Evolutionary conservation across 2,888 invertebrate genomes (phyloP).

Genomic region (Apocheima hispidaria): DNA sequence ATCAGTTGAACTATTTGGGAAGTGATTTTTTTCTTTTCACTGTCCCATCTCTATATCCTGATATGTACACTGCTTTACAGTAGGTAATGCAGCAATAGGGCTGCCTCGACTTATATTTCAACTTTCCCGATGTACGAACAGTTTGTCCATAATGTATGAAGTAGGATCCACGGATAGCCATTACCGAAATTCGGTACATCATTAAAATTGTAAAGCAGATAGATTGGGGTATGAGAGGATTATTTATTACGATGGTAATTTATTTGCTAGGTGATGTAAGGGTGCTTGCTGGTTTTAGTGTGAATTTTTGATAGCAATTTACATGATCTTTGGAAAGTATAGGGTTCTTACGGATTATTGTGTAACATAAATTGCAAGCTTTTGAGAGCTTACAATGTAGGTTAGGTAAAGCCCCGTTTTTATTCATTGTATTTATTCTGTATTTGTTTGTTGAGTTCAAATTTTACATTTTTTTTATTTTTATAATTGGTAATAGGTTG

Average conservation of each 20-base stretch:
- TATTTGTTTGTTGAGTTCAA: too few species aligned
- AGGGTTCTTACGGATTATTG: too few species aligned
- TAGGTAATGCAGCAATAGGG: slow-evolving; percentile 15
- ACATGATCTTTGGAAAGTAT: too few species aligned
- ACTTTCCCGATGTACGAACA: slow-evolving; percentile 49
- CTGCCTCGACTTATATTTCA: slow-evolving; percentile 55
- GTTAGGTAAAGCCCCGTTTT: too few species aligned
- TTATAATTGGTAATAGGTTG: too few species aligned
- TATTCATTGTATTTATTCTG: too few species aligned
- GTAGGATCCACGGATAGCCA: slow-evolving; percentile 51
- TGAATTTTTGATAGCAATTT: background rate
- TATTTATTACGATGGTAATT: slow-evolving; percentile 30
- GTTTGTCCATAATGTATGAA: slow-evolving; percentile 59
- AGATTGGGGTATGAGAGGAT: slow-evolving; percentile 37
- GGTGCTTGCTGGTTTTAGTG: background rate
- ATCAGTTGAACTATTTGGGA: too few species aligned
- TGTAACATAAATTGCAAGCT: too few species aligned
- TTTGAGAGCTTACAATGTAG: too few species aligned
- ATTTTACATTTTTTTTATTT: too few species aligned
- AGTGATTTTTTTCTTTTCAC: background rate
- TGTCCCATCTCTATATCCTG: background rate
- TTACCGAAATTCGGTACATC: slow-evolving; percentile 56
- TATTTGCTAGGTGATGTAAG: slow-evolving; percentile 14
- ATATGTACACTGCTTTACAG: background rate
- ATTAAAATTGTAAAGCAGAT: slow-evolving; percentile 59